These are phyloP conservation scores for Lerema accius DNA, from an alignment of 1,140 invertebrate genomes.

Conservation along the genomic window DNA sequence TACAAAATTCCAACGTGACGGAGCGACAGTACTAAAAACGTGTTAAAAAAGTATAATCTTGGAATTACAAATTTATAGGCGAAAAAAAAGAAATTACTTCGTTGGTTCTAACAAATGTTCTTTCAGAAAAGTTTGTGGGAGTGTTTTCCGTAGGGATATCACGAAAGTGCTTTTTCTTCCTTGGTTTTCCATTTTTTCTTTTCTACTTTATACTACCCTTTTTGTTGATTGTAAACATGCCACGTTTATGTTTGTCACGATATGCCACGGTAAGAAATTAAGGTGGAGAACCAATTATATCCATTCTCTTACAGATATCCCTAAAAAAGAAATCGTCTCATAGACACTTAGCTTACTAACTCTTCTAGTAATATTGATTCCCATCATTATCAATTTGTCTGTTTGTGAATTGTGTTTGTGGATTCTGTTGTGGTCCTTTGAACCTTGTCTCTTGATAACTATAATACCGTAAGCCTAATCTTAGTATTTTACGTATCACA, in stretches of 20 bases:
- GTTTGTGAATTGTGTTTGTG: too few relatives aligned
- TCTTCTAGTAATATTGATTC: too few relatives aligned
- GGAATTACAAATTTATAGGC: neutral
- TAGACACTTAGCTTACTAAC: too few relatives aligned
- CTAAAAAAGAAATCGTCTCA: too few relatives aligned
- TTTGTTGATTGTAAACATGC: neutral
- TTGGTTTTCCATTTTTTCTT: conserved; percentile 19
- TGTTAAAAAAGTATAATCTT: neutral
- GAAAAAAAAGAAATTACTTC: conserved; percentile 10
- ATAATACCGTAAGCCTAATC: too few relatives aligned
- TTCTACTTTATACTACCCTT: conserved; percentile 7
- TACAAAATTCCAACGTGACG: neutral
- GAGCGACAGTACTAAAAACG: neutral
- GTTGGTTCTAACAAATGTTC: conserved; percentile 26
- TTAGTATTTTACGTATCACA: too few relatives aligned
- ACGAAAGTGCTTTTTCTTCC: conserved; percentile 28
- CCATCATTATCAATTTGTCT: too few relatives aligned
- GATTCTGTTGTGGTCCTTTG: too few relatives aligned
- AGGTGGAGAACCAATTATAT: too few relatives aligned
- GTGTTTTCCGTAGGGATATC: conserved; percentile 30
- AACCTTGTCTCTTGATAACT: too few relatives aligned
- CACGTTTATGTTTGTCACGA: conserved; percentile 2
- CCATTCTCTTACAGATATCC: too few relatives aligned
- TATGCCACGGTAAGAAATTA: neutral
- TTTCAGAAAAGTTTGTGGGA: conserved; percentile 18